A percentile compares a stretch with the other conserved stretches of the same genome.
These are phyloP conservation scores for Drosophila melanica DNA, from an alignment of 1,140 invertebrate species.

Conservation along the genomic window DNA sequence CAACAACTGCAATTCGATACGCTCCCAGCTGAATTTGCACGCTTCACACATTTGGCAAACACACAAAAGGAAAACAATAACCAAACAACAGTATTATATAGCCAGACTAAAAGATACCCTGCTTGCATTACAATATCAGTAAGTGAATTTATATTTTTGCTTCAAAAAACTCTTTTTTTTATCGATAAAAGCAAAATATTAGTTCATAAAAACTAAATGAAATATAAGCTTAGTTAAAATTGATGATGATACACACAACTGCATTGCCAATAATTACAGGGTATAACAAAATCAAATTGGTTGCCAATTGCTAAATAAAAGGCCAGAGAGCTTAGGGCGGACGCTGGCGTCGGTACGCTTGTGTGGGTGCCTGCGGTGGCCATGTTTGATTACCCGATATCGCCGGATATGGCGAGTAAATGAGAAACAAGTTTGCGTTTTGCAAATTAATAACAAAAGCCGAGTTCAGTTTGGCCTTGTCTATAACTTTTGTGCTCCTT, in stretches of 20 bases:
- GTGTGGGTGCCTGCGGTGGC: conserved; percentile 9
- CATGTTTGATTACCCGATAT: conserved; percentile 44
- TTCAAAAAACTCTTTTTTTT: no score
- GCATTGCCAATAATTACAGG: neutral
- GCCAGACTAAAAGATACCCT: no score
- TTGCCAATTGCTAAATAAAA: conserved; percentile 77
- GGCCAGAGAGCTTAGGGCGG: conserved; percentile 8
- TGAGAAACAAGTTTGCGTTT: conserved; percentile 71
- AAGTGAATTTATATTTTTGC: no score
- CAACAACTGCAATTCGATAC: conserved; percentile 73
- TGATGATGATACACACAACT: no score
- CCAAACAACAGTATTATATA: no score
- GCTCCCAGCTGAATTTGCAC: conserved; percentile 29
- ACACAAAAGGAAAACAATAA: conserved; percentile 32
- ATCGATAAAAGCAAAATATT: no score
- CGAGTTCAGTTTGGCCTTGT: conserved; percentile 24
- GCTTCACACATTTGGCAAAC: conserved; percentile 63
- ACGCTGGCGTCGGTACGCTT: neutral
- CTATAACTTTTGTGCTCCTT: conserved; percentile 11
- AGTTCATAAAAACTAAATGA: no score
- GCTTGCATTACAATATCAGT: no score
- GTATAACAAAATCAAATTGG: conserved; percentile 73
- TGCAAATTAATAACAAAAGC: conserved; percentile 76
- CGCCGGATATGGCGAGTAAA: conserved; percentile 62
- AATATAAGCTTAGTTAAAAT: no score